phyloP scores from a whole-genome alignment of 92 coral and sea anemone species.

The Umimayanthus kanabou region DNA sequence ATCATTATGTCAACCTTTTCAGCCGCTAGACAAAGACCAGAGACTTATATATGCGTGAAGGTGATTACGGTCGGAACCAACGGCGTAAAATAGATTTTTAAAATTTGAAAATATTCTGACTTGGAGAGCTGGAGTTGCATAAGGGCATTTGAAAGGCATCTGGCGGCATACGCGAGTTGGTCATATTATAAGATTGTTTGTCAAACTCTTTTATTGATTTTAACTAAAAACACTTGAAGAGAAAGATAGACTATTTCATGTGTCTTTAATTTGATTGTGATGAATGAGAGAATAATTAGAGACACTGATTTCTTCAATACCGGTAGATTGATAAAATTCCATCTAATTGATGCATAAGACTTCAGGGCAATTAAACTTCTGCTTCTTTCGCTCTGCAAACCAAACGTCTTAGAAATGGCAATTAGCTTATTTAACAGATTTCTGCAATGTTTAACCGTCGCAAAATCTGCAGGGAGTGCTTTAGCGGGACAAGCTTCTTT shows the following conservation, averaged over 20 bases:
- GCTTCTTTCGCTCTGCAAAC: not conserved
- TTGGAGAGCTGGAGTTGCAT: not conserved
- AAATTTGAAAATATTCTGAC: not conserved
- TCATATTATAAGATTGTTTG: not conserved
- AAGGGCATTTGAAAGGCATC: not conserved
- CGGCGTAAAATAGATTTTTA: not conserved
- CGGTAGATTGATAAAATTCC: not conserved
- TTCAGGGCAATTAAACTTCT: too few relatives aligned
- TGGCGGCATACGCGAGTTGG: not conserved
- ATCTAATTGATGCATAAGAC: not conserved
- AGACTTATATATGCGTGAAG: not conserved
- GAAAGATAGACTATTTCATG: not conserved
- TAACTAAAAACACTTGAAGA: conserved; percentile 11
- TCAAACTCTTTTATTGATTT: conserved; percentile 6
- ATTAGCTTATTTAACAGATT: too few relatives aligned
- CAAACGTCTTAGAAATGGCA: not conserved
- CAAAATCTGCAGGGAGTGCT: too few relatives aligned
- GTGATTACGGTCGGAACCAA: not conserved
- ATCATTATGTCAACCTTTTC: not conserved
- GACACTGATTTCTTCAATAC: not conserved
- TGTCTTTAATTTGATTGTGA: conserved; percentile 28
- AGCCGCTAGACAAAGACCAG: not conserved
- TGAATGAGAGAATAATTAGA: conserved; percentile 27
- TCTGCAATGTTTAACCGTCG: not conserved
- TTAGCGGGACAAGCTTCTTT: too few relatives aligned